A percentile compares a stretch with the other conserved stretches of the same genome.
phyloP scores from a whole-genome alignment of 2,797 vertebrate genomes.

The Hemibagrus guttatus region DNA sequence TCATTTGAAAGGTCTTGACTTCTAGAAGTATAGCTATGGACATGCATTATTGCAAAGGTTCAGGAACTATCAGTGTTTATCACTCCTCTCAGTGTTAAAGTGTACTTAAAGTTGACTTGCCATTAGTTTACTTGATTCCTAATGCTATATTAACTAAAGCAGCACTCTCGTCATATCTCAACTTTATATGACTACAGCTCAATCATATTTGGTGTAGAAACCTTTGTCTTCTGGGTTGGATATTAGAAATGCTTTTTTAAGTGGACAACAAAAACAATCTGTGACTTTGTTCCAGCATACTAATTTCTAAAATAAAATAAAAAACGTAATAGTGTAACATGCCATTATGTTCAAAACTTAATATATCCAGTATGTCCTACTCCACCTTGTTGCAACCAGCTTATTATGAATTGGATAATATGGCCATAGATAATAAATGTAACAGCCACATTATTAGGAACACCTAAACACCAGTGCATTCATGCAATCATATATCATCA shows the following conservation, averaged over 20 bases:
- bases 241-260: not conserved
- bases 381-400: too few relatives aligned
- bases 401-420: not conserved
- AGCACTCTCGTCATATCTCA: too few relatives aligned
- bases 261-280: not conserved
- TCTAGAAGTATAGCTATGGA: not conserved
- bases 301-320: not conserved
- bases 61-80: not conserved
- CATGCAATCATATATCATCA: not conserved
- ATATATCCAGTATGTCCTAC: not conserved
- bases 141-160: not conserved
- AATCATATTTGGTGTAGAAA: not conserved
- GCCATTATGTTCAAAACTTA: not conserved
- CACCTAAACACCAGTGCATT: not conserved
- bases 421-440: not conserved
- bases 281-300: not conserved
- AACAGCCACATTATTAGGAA: not conserved
- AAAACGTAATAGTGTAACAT: not conserved
- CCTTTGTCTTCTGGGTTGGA: not conserved
- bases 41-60: not conserved
- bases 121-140: not conserved
- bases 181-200: not conserved
- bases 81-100: not conserved
- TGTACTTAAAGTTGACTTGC: not conserved
- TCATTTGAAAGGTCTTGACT: not conserved